Base-by-base conservation (phyloP, 2,797 vertebrate genomes). In the Tokudaia muenninki region DNA sequence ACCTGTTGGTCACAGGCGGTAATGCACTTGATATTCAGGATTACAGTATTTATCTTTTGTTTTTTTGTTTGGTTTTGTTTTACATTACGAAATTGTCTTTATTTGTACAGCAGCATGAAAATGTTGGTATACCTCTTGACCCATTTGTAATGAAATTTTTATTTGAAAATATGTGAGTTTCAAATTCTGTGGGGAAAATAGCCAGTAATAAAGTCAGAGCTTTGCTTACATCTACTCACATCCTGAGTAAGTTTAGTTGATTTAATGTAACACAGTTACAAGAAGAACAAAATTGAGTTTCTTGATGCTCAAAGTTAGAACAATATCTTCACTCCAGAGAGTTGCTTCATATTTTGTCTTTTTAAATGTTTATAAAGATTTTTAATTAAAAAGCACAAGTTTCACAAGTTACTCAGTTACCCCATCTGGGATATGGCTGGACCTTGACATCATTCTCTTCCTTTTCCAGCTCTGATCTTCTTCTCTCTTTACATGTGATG, bases 1-100 rank as follows among this genome's bases (percentile, higher is more conserved):
- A 97, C 95, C 98, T 98, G 77, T 98, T 96, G 98, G 96, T 96
- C 82, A 52, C 29, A 81, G 47, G 41, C 52, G 91, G 52, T 57
- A 93, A 81, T 83, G 90, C 84, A 70, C 50, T n/a, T 13, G 2
- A 37, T 78, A 83, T 87, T 94, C 92, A 96, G 90, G 31, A 92
- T 65, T 74, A 80, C 13, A 86, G 93, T 4, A 72, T 92, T 70
- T 94, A 59, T 59, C 57, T 91, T 41, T 2, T 41, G 41, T 41
- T 41, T 41, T 41, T 41, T 2, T 41, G 41, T 41, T 50, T 50
- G 47, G 52, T 52, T 52, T 52, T 52, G 52, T 52, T 52, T 57
- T 59, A 13, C 34, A 2, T 59, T 24, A n/a, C 37, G 6, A 37
- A 81, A 59, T 24, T 81, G 34, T 59, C 11, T 81, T 24, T 41